phyloP scores from a whole-genome alignment of 2,888 invertebrate species.

The Eulithis testata region DNA sequence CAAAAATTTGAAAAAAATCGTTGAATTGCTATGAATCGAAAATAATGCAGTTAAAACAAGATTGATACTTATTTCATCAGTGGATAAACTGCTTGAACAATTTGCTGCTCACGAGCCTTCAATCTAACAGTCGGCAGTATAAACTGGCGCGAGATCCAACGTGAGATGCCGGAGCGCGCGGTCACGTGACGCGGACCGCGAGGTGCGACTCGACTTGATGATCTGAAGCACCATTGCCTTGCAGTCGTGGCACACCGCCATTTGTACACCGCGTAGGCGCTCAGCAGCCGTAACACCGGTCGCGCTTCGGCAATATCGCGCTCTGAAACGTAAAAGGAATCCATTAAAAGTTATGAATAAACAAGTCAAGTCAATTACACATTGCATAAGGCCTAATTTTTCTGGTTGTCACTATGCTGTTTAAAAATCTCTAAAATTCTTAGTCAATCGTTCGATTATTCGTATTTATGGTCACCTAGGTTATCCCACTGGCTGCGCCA shows the following conservation, averaged over 20 bases:
- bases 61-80: no score
- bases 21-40: no score
- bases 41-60: no score
- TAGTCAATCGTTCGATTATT: no score
- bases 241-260: constrained; percentile 97
- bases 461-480: no score
- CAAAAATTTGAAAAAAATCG: no score
- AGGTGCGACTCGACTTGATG: constrained; percentile 90
- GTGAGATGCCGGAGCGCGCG: constrained; percentile 92
- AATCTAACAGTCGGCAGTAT: constrained; percentile 81
- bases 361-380: not conserved
- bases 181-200: constrained; percentile 91
- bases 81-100: not conserved
- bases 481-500: constrained; percentile 4
- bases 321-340: constrained; percentile 66
- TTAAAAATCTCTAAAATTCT: no score
- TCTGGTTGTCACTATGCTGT: no score
- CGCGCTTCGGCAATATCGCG: constrained; percentile 86
- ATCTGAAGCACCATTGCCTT: constrained; percentile 97
- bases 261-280: constrained; percentile 89
- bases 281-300: constrained; percentile 84
- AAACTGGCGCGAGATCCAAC: constrained; percentile 93
- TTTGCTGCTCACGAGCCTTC: not conserved
- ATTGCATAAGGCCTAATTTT: no score
- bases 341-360: not conserved